Conservation (phyloP, 1,140 invertebrate species). For the Cotesia chilonis region DNA sequence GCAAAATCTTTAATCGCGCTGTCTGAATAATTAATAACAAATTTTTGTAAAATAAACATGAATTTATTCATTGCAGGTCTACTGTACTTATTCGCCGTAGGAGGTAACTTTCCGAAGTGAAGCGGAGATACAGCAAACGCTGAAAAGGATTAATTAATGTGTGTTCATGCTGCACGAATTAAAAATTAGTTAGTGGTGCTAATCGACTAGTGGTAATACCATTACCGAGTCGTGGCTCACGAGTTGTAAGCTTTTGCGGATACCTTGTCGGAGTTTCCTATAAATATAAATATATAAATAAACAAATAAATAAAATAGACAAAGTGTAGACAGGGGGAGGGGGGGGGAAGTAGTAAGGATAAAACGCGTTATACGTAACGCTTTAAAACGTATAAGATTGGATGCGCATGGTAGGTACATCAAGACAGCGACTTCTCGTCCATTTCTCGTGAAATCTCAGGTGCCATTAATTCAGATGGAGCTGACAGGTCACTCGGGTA, state of each 20-base stretch:
- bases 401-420: conserved; percentile 1
- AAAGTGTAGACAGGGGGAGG: neutral
- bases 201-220: conserved; percentile 16
- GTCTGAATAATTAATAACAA: too few relatives aligned
- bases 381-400: conserved; percentile 7
- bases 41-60: too few relatives aligned
- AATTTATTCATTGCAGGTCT: too few relatives aligned
- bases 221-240: conserved; percentile 19
- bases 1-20: too few relatives aligned
- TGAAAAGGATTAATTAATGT: conserved; percentile 1
- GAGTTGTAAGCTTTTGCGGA: neutral
- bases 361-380: neutral
- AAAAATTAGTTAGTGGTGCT: conserved; percentile 13
- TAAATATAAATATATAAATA: neutral
- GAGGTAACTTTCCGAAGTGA: too few relatives aligned
- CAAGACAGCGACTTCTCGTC: neutral
- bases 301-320: neutral
- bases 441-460: conserved; percentile 43
- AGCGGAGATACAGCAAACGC: neutral
- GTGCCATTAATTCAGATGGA: conserved; percentile 44
- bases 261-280: neutral
- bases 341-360: neutral
- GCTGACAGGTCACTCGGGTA: conserved; percentile 46
- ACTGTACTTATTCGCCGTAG: too few relatives aligned
- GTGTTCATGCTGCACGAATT: conserved; percentile 15